Conservation (phyloP, 1,140 invertebrate species). For the Zaprionus camerounensis region DNA sequence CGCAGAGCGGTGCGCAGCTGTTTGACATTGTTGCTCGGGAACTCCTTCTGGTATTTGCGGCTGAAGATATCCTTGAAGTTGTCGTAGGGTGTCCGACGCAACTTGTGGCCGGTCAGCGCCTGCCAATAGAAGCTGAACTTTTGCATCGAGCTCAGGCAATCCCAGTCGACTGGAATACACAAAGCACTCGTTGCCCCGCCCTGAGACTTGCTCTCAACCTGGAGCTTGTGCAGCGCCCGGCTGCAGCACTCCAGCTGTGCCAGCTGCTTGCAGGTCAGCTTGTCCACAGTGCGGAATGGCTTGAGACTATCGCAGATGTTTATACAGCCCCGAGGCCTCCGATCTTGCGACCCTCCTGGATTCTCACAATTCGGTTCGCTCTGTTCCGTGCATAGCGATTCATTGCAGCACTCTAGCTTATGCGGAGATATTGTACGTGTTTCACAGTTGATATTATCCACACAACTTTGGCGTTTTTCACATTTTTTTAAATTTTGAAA, state of each 20-base stretch:
- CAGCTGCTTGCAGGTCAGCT: neutral
- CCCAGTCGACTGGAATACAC: slow-evolving; percentile 16
- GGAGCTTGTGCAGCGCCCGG: slow-evolving; percentile 16
- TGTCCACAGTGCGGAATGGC: neutral
- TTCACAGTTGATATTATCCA: neutral
- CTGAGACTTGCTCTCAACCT: neutral
- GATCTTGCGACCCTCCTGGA: neutral
- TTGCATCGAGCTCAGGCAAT: slow-evolving; percentile 1
- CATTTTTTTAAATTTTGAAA: neutral
- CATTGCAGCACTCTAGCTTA: neutral
- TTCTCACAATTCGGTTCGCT: neutral
- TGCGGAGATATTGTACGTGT: neutral
- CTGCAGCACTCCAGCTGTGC: slow-evolving; percentile 4
- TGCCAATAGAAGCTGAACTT: slow-evolving; percentile 64
- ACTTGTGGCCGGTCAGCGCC: slow-evolving; percentile 24
- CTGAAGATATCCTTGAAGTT: slow-evolving; percentile 53
- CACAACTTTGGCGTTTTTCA: neutral
- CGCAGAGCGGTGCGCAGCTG: neutral
- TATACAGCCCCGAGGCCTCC: neutral
- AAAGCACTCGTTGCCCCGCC: neutral
- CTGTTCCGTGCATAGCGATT: neutral
- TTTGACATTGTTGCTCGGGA: neutral
- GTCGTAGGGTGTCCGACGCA: slow-evolving; percentile 45
- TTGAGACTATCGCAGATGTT: neutral
- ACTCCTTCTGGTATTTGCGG: neutral